Evolutionary conservation across 2,797 vertebrate species (phyloP).

Genomic region (Notolepis coatsorum): DNA sequence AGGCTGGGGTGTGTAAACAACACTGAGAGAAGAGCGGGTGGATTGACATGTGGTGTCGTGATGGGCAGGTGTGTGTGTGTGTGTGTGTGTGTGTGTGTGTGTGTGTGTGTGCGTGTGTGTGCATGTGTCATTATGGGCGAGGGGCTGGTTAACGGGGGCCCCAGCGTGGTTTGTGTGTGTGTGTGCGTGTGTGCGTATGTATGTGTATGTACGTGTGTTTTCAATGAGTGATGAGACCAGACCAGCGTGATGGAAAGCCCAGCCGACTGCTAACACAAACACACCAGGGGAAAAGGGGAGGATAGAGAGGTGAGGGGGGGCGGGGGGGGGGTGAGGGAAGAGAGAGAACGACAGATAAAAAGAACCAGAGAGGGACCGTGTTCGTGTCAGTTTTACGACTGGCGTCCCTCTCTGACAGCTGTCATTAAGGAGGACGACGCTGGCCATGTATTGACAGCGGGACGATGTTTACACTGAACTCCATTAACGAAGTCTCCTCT

Average conservation of each 20-base stretch:
- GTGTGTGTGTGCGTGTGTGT: conserved; percentile 3
- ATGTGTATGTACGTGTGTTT: conserved; percentile 16
- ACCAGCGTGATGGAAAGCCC: conserved; percentile 75
- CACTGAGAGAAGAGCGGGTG: too few relatives aligned
- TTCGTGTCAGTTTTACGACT: too few relatives aligned
- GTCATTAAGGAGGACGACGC: too few relatives aligned
- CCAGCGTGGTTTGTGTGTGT: conserved; percentile 27
- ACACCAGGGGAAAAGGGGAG: conserved; percentile 34
- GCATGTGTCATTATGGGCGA: conserved; percentile 13
- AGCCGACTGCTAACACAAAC: conserved; percentile 82
- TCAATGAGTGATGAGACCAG: conserved; percentile 75
- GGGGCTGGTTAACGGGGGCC: conserved; percentile 37
- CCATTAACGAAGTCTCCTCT: too few relatives aligned
- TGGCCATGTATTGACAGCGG: too few relatives aligned
- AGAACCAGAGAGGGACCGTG: too few relatives aligned
- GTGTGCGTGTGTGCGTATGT: conserved; percentile 14
- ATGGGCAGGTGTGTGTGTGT: conserved; percentile 28
- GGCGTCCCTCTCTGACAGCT: too few relatives aligned
- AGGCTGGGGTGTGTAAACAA: too few relatives aligned
- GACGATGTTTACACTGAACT: too few relatives aligned
- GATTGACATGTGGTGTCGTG: too few relatives aligned
- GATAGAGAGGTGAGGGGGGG: conserved; percentile 6
- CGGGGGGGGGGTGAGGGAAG: background rate
- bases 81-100: conserved; percentile 19
- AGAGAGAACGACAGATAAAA: too few relatives aligned